phyloP scores from a whole-genome alignment of 2,113 vertebrate species.

The Ictidomys tridecemlineatus region DNA sequence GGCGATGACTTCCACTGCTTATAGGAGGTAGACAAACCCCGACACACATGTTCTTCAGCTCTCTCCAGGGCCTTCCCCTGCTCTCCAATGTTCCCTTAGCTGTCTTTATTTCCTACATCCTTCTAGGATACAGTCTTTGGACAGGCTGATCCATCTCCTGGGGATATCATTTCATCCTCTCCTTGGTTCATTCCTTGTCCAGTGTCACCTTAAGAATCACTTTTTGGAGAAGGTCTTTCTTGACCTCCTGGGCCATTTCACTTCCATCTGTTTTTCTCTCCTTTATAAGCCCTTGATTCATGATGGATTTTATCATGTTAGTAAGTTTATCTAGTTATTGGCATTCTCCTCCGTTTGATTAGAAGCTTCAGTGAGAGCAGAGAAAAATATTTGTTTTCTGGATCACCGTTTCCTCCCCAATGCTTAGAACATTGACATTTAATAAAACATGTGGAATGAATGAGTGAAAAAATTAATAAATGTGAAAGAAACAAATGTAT shows the following conservation, averaged over 20 bases:
- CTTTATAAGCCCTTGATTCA: not conserved
- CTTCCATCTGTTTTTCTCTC: not conserved
- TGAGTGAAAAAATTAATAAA: not conserved
- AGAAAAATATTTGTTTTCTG: not conserved
- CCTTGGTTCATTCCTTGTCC: not conserved
- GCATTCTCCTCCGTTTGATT: not conserved
- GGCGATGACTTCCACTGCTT: not conserved
- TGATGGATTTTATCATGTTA: conserved; percentile 33
- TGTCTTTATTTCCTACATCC: not conserved
- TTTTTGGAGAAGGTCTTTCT: not conserved
- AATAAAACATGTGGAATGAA: conserved; percentile 22
- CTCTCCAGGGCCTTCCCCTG: not conserved
- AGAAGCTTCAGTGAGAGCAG: not conserved
- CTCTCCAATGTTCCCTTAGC: not conserved
- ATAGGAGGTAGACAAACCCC: not conserved
- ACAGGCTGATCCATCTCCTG: not conserved
- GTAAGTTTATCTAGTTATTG: not conserved
- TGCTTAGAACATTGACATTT: not conserved
- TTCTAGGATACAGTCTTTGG: not conserved
- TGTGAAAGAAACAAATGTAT: conserved; percentile 31
- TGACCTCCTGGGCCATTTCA: not conserved
- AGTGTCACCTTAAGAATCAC: not conserved
- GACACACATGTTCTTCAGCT: not conserved
- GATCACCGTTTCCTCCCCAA: not conserved
- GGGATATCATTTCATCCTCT: not conserved